These are phyloP conservation scores for Zingel zingel DNA, from an alignment of 2,113 vertebrate species.

Conservation along the genomic window DNA sequence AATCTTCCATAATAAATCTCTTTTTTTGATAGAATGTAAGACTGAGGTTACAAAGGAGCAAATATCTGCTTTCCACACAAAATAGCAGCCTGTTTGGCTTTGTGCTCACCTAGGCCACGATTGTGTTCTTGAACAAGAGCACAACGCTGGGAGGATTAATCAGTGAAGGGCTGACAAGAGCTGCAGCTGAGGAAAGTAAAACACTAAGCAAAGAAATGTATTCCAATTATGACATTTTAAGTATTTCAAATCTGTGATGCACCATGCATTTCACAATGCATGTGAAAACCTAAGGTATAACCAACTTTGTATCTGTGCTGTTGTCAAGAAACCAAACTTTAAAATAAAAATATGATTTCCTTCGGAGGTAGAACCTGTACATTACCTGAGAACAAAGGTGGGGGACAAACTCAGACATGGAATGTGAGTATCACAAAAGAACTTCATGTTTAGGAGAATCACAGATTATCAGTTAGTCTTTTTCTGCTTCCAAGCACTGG, in stretches of 20 bases:
- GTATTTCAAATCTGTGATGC: too few relatives aligned
- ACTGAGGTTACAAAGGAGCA: constrained; percentile 9
- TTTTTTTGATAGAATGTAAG: background rate
- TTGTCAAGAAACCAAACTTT: too few relatives aligned
- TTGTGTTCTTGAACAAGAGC: constrained; percentile 18
- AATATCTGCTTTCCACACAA: constrained; percentile 13
- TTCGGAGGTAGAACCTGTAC: background rate
- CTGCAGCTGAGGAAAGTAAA: background rate
- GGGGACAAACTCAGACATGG: background rate
- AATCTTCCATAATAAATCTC: background rate
- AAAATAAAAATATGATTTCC: too few relatives aligned
- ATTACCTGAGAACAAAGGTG: background rate
- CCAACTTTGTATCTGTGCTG: too few relatives aligned
- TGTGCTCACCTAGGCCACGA: constrained; percentile 14
- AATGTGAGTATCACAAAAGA: background rate
- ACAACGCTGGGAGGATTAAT: background rate
- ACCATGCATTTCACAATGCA: too few relatives aligned
- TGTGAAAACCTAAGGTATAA: too few relatives aligned
- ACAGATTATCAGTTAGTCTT: background rate
- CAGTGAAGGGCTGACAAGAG: background rate
- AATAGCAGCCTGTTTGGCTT: constrained; percentile 39
- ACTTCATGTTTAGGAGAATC: background rate
- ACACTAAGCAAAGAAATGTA: background rate
- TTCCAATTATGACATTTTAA: too few relatives aligned
- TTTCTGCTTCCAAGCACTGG: background rate